Conservation (phyloP, 2,888 invertebrate genomes). For the Dexiosoma caninum region DNA sequence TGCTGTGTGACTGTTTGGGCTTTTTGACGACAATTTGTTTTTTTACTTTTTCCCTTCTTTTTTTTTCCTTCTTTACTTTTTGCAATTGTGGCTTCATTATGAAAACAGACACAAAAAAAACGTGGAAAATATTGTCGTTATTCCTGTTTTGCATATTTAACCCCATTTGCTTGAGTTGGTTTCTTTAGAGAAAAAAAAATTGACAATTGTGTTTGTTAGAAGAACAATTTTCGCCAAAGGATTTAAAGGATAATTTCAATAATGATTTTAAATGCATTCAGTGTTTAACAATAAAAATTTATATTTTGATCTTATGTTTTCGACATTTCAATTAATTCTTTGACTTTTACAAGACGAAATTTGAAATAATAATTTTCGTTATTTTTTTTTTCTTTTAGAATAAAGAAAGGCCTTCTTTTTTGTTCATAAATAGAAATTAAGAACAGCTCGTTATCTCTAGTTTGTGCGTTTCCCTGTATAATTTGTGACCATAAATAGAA, state of each 20-base stretch:
- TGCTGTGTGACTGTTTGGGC: slow-evolving; percentile 24
- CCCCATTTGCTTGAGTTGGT: slow-evolving; percentile 26
- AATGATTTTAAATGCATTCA: slow-evolving; percentile 3
- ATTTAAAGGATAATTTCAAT: slow-evolving; percentile 8
- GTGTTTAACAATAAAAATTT: neutral
- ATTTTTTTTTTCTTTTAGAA: no score
- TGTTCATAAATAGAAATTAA: no score
- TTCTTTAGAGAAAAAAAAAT: neutral
- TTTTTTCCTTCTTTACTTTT: no score
- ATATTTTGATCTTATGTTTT: neutral
- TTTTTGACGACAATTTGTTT: slow-evolving; percentile 49
- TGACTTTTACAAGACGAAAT: neutral
- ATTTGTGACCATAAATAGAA: no score
- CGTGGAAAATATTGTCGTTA: neutral
- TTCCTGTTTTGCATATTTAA: slow-evolving; percentile 50
- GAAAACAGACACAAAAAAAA: neutral
- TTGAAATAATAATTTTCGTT: neutral
- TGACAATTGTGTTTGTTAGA: neutral
- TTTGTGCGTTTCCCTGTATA: no score
- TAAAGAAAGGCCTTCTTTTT: no score
- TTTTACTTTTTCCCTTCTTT: slow-evolving; percentile 17
- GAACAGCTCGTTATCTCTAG: no score
- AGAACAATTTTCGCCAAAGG: neutral
- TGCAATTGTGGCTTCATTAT: slow-evolving; percentile 1
- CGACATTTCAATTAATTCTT: slow-evolving; percentile 1